These are phyloP conservation scores for Cryptoprocta ferox DNA, from an alignment of 2,797 vertebrate genomes.

Conservation along the genomic window DNA sequence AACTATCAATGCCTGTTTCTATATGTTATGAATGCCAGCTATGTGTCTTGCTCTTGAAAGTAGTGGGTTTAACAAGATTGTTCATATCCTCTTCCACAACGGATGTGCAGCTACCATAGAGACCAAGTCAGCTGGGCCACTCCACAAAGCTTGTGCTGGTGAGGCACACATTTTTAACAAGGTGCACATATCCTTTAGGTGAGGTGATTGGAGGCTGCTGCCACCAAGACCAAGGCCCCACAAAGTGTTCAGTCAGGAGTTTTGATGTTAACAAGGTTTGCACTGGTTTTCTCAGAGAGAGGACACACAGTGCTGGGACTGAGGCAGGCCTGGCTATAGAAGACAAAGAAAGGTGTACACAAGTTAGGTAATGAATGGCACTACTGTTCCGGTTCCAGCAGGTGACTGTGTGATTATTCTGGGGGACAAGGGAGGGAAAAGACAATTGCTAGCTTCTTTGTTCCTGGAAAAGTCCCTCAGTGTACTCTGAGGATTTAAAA, in stretches of 20 bases:
- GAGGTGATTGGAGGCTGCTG: background rate
- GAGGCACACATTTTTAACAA: background rate
- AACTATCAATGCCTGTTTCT: background rate
- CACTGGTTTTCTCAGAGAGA: background rate
- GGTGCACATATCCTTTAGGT: background rate
- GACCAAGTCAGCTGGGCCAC: background rate
- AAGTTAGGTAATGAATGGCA: background rate
- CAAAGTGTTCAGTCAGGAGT: background rate
- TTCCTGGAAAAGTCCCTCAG: background rate
- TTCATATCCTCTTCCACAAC: background rate
- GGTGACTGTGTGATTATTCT: background rate
- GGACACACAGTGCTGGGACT: background rate
- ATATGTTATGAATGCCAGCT: background rate
- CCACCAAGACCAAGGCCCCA: background rate
- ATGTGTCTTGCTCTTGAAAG: background rate
- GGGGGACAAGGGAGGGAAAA: background rate
- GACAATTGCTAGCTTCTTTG: background rate
- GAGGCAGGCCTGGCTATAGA: background rate
- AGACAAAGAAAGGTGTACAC: background rate
- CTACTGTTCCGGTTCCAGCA: background rate
- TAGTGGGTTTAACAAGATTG: background rate
- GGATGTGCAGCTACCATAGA: background rate
- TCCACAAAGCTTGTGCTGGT: background rate
- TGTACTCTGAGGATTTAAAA: background rate
- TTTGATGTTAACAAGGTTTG: background rate